A percentile compares a stretch with the other conserved stretches of the same genome.
Evolutionary conservation across 2,888 invertebrate genomes (phyloP).

Genomic region (Geotrupes spiniger): DNA sequence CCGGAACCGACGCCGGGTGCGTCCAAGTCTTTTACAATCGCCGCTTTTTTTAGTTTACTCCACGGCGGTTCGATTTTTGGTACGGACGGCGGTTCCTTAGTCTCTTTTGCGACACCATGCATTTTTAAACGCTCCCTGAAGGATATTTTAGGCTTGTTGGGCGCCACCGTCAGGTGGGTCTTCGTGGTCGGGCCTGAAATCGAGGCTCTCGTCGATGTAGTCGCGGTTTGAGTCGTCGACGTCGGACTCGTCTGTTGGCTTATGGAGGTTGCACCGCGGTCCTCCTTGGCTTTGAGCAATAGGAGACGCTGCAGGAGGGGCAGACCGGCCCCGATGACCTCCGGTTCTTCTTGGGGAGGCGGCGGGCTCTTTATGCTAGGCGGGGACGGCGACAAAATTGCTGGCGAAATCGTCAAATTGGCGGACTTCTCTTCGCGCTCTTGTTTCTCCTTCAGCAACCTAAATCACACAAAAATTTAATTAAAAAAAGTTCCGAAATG

Average conservation of each 20-base stretch:
- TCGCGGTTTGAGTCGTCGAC: constrained; percentile 19
- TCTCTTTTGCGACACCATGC: constrained; percentile 39
- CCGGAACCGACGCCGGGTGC: constrained; percentile 25
- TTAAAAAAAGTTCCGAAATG: background rate
- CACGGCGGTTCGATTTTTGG: constrained; percentile 57
- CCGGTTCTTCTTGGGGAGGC: constrained; percentile 46
- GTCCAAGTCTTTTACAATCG: constrained; percentile 55
- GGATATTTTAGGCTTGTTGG: constrained; percentile 28
- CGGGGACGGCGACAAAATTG: constrained; percentile 60
- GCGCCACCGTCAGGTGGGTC: constrained; percentile 31
- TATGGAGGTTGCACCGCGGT: constrained; percentile 51
- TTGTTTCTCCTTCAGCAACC: constrained; percentile 82
- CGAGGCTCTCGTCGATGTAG: constrained; percentile 12
- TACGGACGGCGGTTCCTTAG: constrained; percentile 39
- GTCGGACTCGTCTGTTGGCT: constrained; percentile 41
- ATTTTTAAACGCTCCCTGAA: constrained; percentile 40
- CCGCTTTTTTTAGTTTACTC: constrained; percentile 75
- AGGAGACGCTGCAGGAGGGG: constrained; percentile 73
- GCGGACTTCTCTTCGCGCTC: constrained; percentile 56
- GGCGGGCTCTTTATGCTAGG: constrained; percentile 57
- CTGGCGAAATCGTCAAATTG: constrained; percentile 50
- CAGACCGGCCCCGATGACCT: constrained; percentile 67
- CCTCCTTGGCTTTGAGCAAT: constrained; percentile 73
- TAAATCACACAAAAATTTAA: constrained; percentile 15
- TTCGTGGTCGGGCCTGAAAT: constrained; percentile 24